Conservation (phyloP, 1,140 invertebrate species). For the Atta cephalotes region DNA sequence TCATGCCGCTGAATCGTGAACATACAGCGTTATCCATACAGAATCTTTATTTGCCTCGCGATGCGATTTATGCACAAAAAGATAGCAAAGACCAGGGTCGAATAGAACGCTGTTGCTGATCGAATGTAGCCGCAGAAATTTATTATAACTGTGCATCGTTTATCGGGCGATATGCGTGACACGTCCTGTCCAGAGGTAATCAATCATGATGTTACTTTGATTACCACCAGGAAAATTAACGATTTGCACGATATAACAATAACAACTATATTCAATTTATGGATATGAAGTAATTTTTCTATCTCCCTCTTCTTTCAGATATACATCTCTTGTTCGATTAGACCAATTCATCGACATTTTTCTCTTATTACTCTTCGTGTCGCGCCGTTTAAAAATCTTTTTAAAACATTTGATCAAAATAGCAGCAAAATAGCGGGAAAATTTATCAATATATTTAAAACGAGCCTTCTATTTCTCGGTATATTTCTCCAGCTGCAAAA, state of each 20-base stretch:
- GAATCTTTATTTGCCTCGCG: conserved; percentile 58
- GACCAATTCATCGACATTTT: neutral
- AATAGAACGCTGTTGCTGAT: conserved; percentile 51
- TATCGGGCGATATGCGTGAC: conserved; percentile 55
- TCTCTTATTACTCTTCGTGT: neutral
- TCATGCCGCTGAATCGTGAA: conserved; percentile 54
- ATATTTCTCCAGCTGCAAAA: conserved; percentile 54
- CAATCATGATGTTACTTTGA: conserved; percentile 52
- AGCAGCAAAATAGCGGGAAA: neutral
- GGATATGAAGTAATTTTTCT: conserved; percentile 3
- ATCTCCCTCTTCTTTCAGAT: neutral
- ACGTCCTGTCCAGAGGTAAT: conserved; percentile 16
- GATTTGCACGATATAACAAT: conserved; percentile 29
- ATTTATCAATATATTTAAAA: conserved; percentile 55
- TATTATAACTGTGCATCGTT: conserved; percentile 53
- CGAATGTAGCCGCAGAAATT: conserved; percentile 55
- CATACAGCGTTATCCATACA: conserved; percentile 43
- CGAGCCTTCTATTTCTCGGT: conserved; percentile 52
- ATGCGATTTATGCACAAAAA: conserved; percentile 55
- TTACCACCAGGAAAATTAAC: conserved; percentile 15
- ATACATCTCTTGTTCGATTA: conserved; percentile 1
- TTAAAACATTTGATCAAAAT: conserved; percentile 9
- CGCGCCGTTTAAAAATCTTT: neutral
- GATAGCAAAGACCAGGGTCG: conserved; percentile 45
- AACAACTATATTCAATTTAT: conserved; percentile 20